These are phyloP conservation scores for Bambusicola thoracicus DNA, from an alignment of 2,113 vertebrate species.

Conservation along the genomic window DNA sequence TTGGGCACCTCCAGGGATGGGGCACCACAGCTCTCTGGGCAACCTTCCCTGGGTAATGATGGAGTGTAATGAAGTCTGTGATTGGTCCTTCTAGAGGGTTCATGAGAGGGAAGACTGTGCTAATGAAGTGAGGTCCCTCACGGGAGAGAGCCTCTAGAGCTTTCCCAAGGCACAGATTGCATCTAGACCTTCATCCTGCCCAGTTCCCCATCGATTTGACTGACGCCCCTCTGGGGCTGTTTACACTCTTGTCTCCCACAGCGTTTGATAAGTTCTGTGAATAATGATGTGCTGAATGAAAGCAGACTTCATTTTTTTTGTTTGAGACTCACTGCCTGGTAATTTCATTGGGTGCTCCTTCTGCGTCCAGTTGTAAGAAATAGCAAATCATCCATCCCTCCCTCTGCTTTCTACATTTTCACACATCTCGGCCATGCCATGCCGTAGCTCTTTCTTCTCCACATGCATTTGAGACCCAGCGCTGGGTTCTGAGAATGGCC, in stretches of 20 bases:
- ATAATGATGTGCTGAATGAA: fast-evolving
- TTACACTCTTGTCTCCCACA: background rate
- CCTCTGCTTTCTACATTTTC: background rate
- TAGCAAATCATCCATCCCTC: background rate
- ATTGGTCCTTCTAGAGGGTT: background rate
- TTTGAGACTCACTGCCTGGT: background rate
- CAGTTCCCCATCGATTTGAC: background rate
- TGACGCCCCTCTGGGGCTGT: background rate
- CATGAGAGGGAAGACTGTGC: background rate
- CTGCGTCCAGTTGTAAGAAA: background rate
- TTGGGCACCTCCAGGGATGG: background rate
- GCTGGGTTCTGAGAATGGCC: fast-evolving
- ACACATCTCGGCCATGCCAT: background rate
- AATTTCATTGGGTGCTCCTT: background rate
- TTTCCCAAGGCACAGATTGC: background rate
- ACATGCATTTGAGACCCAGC: fast-evolving
- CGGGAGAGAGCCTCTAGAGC: background rate
- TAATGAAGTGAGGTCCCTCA: background rate
- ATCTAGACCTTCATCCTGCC: background rate
- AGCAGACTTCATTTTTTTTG: background rate
- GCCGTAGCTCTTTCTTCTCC: background rate
- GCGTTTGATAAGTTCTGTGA: background rate
- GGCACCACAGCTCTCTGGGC: background rate
- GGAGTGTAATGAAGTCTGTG: background rate
- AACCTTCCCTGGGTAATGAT: background rate